Base-by-base conservation (phyloP, 1,140 invertebrate species). In the Eubasilissa regina region DNA sequence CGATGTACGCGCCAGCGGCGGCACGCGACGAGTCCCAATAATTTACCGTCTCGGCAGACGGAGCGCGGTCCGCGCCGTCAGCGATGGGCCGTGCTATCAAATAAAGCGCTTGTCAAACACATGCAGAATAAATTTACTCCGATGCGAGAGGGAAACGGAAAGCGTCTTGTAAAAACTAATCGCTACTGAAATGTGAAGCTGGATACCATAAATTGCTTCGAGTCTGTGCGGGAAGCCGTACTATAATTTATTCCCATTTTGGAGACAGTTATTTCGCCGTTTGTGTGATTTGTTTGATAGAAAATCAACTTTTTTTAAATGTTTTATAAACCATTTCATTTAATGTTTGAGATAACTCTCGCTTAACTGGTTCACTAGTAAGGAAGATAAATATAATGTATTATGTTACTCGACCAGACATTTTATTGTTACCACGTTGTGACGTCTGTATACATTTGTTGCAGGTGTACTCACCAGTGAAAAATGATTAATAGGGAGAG, bases 21-120 rank as follows among this genome's bases (percentile, higher is more conserved):
- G 19, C 53, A 13, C 17, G 55, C 53, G 53, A 56, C 53, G 19
- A 56, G 25, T 35, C 1, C 25, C 25, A 6, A 35, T 35, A 35
- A 35, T 35, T 35, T 35, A 35, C 25, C 25, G 25, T 6, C 25
- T 1, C 6, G 6, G 53, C 53, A 77, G 70, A 73, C 15, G n/a
- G n/a, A n/a, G n/a, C n/a, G n/a, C n/a, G n/a, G n/a, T n/a, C n/a
- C n/a, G n/a, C n/a, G n/a, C n/a, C n/a, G n/a, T n/a, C n/a, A 43
- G 66, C 70, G 74, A 75, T 58, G 76, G 75, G 72, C 75, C 35
- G 62, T 25, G 47, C 21, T n/a, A 55, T 68, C 56, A 60, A 19
- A 78, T 78, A 64, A 78, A 78, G 55, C 74, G 53, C 70, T 75
- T 73, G 66, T 77, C 74, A 74, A 51, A 62, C 56, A 25, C 12